Evolutionary conservation across 2,113 vertebrate species (phyloP).

Genomic region (Puffinus mauretanicus): DNA sequence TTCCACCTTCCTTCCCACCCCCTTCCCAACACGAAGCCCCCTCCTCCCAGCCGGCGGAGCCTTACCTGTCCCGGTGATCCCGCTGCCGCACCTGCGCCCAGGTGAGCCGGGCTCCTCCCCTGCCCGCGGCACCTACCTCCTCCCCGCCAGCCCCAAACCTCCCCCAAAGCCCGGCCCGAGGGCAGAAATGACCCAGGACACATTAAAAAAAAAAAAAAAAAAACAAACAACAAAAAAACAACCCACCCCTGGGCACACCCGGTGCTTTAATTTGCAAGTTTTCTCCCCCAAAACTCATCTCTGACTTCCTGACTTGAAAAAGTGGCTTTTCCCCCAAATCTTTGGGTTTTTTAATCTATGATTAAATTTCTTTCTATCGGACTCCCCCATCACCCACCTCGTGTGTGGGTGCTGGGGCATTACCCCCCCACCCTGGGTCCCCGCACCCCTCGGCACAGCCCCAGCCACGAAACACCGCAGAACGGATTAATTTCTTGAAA

Average conservation of each 20-base stretch:
- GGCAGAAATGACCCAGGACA: too few relatives aligned
- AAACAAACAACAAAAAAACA: not conserved
- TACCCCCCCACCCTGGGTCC: not conserved
- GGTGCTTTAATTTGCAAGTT: not conserved
- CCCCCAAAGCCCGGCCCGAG: not conserved
- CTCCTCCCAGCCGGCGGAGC: not conserved
- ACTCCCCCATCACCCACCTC: too few relatives aligned
- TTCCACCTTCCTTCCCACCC: not conserved
- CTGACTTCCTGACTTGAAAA: not conserved
- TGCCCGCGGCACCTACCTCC: not conserved
- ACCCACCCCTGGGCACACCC: not conserved
- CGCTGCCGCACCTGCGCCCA: not conserved
- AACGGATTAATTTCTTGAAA: not conserved
- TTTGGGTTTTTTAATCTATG: not conserved
- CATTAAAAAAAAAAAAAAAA: not conserved
- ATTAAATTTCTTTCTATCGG: not conserved
- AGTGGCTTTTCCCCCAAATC: rapidly evolving
- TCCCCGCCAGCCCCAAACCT: not conserved
- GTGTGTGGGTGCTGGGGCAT: not conserved
- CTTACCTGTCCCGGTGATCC: not conserved
- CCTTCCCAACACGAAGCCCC: not conserved
- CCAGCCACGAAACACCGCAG: rapidly evolving
- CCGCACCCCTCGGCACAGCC: not conserved
- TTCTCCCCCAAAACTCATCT: not conserved
- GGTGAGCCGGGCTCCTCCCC: constrained; percentile 43